A percentile compares a stretch with the other conserved stretches of the same genome.
These are phyloP conservation scores for Macrostomum cliftonense DNA, from an alignment of 2,888 invertebrate species.

Conservation along the genomic window DNA sequence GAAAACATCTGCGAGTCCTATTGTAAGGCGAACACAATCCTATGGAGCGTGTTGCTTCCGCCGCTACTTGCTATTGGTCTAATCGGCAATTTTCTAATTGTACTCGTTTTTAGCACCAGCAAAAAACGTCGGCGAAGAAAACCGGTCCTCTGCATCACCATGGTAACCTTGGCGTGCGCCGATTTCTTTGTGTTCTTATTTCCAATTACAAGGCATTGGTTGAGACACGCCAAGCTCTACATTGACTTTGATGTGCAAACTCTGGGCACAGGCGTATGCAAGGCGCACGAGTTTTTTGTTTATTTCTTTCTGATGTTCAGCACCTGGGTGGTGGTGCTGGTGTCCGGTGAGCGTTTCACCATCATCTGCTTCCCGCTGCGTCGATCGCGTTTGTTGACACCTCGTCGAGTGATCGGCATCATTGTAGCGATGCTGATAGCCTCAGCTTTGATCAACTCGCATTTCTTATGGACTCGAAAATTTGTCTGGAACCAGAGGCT, in stretches of 20 bases:
- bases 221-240: background rate
- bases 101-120: background rate
- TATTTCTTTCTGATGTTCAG: background rate
- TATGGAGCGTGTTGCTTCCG: conserved; percentile 1
- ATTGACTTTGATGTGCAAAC: background rate
- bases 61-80: background rate
- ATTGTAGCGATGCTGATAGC: background rate
- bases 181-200: background rate
- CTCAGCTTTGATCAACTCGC: background rate
- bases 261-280: background rate
- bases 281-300: conserved; percentile 1
- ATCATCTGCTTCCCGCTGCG: background rate
- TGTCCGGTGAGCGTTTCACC: conserved; percentile 1
- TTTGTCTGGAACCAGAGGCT: background rate
- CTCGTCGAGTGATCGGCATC: background rate
- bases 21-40: no score
- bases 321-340: conserved; percentile 2
- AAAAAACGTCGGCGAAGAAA: background rate
- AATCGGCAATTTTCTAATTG: background rate
- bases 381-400: background rate
- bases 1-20: no score
- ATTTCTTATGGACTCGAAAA: conserved; percentile 1
- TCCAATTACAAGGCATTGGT: background rate
- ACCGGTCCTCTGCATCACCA: conserved; percentile 1
- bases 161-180: background rate